Conservation (phyloP, 2,888 invertebrate species). For the Synergus laeviventris region DNA sequence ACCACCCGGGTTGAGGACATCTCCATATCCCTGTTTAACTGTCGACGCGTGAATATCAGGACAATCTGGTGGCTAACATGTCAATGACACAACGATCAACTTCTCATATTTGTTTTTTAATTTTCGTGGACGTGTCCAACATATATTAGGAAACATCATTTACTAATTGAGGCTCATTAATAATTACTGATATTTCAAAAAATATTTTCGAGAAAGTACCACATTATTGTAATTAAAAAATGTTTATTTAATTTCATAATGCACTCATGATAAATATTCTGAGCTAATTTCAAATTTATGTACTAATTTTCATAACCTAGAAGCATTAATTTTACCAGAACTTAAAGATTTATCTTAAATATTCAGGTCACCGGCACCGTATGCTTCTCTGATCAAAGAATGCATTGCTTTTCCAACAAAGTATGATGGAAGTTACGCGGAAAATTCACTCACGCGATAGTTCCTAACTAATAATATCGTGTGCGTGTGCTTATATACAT, state of each 20-base stretch:
- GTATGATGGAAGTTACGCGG: background rate
- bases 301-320: background rate
- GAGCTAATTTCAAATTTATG: background rate
- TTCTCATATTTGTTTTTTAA: background rate
- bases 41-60: slow-evolving; percentile 17
- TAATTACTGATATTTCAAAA: background rate
- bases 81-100: slow-evolving; percentile 8
- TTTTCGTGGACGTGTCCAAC: background rate
- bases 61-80: slow-evolving; percentile 7
- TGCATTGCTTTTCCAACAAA: background rate
- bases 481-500: background rate
- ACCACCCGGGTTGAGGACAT: slow-evolving; percentile 38
- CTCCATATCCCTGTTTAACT: slow-evolving; percentile 26
- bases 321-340: background rate
- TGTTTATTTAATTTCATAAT: background rate
- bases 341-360: background rate
- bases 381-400: background rate
- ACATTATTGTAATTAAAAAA: background rate
- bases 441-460: background rate
- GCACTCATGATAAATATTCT: background rate
- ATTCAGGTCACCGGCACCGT: background rate
- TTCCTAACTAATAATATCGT: background rate
- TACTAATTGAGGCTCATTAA: background rate
- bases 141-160: background rate
- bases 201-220: background rate